Evolutionary conservation across 1,140 invertebrate genomes (phyloP).

Genomic region (Copidosoma floridanum): DNA sequence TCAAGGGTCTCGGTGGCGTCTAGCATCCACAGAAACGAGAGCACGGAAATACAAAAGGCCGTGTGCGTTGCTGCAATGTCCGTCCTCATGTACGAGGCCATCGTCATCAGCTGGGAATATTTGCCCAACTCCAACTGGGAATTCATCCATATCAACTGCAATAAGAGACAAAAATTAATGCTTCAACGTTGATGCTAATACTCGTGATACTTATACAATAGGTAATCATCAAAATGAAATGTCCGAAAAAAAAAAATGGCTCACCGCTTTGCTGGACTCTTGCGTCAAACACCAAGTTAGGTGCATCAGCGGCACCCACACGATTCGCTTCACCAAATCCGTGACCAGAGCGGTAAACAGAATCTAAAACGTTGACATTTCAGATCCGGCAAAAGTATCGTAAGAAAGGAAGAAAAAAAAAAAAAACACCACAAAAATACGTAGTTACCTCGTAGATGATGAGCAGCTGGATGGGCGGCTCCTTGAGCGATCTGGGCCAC

Average conservation of each 20-base stretch:
- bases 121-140: constrained; percentile 26
- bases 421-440: background rate
- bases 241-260: background rate
- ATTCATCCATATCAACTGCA: constrained; percentile 47
- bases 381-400: too few relatives aligned
- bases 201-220: background rate
- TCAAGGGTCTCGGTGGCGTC: constrained; percentile 53
- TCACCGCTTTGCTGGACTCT: constrained; percentile 50
- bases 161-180: too few relatives aligned
- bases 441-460: constrained; percentile 51
- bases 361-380: constrained; percentile 37
- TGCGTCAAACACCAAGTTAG: constrained; percentile 43
- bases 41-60: constrained; percentile 44
- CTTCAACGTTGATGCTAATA: background rate
- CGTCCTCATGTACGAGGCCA: constrained; percentile 41
- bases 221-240: too few relatives aligned
- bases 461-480: constrained; percentile 49
- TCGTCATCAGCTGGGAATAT: constrained; percentile 30
- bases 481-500: constrained; percentile 52
- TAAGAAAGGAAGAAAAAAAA: background rate
- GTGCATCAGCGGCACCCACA: constrained; percentile 51
- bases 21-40: constrained; percentile 55
- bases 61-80: constrained; percentile 41
- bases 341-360: constrained; percentile 48
- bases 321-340: constrained; percentile 43